A percentile compares a stretch with the other conserved stretches of the same genome.
Evolutionary conservation across 2,888 invertebrate species (phyloP).

Genomic region (Tupiocoris notatus): DNA sequence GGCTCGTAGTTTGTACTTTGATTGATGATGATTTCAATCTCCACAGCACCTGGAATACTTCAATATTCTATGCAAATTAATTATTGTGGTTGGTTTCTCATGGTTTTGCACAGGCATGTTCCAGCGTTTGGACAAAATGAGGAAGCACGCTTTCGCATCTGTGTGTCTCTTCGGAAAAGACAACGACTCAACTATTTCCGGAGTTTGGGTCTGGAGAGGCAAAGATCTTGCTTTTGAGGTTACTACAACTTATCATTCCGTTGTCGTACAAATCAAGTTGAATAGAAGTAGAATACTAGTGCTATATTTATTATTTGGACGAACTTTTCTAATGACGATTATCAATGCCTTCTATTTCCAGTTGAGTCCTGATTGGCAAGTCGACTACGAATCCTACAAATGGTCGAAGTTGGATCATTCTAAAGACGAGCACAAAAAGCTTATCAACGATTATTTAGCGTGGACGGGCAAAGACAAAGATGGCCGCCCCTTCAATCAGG

Average conservation of each 20-base stretch:
- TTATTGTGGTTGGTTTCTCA: too few species aligned
- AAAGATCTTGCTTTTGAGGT: constrained; percentile 86
- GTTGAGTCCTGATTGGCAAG: constrained; percentile 88
- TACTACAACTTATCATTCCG: too few species aligned
- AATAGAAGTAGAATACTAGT: too few species aligned
- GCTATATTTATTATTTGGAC: too few species aligned
- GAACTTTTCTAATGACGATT: too few species aligned
- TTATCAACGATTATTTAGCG: constrained; percentile 85
- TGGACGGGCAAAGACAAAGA: constrained; percentile 84
- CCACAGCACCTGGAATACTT: too few species aligned
- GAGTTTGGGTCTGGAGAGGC: constrained; percentile 98
- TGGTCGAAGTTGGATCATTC: constrained; percentile 91
- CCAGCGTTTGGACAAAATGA: constrained; percentile 96
- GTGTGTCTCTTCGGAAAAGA: constrained; percentile 90
- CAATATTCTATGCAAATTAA: too few species aligned
- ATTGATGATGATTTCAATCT: too few species aligned
- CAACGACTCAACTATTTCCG: constrained; percentile 89
- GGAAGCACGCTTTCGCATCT: constrained; percentile 93
- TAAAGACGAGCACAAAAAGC: constrained; percentile 75
- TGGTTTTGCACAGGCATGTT: constrained; percentile 93
- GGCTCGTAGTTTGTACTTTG: too few species aligned
- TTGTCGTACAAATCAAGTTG: too few species aligned
- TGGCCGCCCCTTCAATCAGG: constrained; percentile 94
- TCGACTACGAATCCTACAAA: constrained; percentile 93
- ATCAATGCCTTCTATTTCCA: constrained; percentile 57